Percentiles rank a stretch among this genome's conserved stretches.
Conservation (phyloP, 1,140 invertebrate genomes). For the Leptoteleia sp. region DNA sequence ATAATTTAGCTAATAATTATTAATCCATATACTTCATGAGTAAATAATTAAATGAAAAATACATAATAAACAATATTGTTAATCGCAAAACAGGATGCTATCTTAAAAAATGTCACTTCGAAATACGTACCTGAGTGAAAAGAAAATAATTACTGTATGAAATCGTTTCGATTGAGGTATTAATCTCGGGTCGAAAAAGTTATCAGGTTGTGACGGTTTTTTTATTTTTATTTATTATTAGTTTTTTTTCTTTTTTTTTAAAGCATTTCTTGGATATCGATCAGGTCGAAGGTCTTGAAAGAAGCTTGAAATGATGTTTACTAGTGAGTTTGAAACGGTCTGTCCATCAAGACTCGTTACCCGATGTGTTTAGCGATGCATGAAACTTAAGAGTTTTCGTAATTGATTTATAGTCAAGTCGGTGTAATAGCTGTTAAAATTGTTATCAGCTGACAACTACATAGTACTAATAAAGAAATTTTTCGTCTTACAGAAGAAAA, state of each 20-base stretch:
- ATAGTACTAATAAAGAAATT: slow-evolving; percentile 1
- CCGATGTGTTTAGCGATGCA: slow-evolving; percentile 40
- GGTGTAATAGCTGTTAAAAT: slow-evolving; percentile 33
- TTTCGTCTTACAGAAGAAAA: slow-evolving; percentile 41
- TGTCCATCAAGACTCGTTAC: slow-evolving; percentile 38
- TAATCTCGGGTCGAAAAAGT: slow-evolving; percentile 62
- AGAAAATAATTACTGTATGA: slow-evolving; percentile 54
- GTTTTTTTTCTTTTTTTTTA: no score
- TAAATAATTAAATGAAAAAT: no score
- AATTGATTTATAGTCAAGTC: slow-evolving; percentile 42
- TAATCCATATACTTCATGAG: no score
- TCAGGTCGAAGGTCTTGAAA: slow-evolving; percentile 64
- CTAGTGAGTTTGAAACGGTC: slow-evolving; percentile 25
- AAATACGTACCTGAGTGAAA: no score
- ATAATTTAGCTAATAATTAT: no score
- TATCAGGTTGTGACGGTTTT: slow-evolving; percentile 53
- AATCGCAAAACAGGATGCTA: no score
- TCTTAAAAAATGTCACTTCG: no score
- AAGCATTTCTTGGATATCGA: slow-evolving; percentile 62
- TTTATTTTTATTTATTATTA: no score
- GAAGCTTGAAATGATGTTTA: slow-evolving; percentile 46
- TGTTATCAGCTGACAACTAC: neutral
- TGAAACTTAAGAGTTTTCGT: slow-evolving; percentile 30
- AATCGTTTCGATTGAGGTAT: slow-evolving; percentile 46
- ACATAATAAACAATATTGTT: no score